phyloP scores from a whole-genome alignment of 2,888 invertebrate species.

The Parasteatoda lunata region DNA sequence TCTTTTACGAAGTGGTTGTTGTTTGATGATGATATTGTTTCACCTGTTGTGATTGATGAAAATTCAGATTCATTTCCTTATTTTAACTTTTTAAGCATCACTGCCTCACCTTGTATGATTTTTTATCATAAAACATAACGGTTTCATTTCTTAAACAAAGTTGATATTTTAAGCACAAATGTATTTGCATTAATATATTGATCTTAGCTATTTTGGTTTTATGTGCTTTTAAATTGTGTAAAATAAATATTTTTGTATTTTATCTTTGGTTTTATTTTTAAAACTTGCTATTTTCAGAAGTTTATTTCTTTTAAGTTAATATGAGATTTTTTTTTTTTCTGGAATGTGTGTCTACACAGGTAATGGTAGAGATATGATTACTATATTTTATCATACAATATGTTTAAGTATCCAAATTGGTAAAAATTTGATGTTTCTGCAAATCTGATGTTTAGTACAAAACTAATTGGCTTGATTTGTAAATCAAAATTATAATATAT shows the following conservation, averaged over 20 bases:
- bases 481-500: too few species aligned
- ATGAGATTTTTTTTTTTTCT: too few species aligned
- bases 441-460: too few species aligned
- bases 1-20: conserved; percentile 41
- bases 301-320: too few species aligned
- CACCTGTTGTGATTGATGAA: conserved; percentile 39
- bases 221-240: not conserved
- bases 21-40: conserved; percentile 56
- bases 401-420: too few species aligned
- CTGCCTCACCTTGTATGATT: conserved; percentile 57
- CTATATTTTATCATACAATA: too few species aligned
- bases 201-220: not conserved
- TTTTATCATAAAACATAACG: conserved; percentile 58
- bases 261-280: too few species aligned
- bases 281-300: too few species aligned
- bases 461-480: too few species aligned
- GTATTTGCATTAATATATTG: not conserved
- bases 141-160: not conserved
- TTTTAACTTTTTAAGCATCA: conserved; percentile 41
- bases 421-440: too few species aligned
- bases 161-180: conserved; percentile 1
- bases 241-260: conserved; percentile 3
- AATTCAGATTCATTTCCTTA: conserved; percentile 43
- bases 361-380: too few species aligned
- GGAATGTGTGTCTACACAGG: too few species aligned